Conservation (phyloP, 1,140 invertebrate species). For the Maconellicoccus hirsutus region DNA sequence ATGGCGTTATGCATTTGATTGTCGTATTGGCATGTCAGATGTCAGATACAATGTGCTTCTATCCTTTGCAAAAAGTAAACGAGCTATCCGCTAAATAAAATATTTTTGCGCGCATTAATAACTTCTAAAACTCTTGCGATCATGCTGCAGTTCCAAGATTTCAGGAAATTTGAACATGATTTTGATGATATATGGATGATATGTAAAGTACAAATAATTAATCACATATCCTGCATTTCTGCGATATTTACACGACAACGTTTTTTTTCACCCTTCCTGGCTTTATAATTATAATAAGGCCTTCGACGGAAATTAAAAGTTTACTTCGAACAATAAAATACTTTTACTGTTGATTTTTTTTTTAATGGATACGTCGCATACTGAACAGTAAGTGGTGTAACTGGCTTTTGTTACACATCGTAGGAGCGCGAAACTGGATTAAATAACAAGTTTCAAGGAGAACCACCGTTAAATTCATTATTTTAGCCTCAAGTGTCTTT, state of each 20-base stretch:
- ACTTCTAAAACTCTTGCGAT: no score
- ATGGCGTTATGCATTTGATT: no score
- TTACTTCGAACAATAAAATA: slow-evolving; percentile 3
- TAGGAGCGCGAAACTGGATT: slow-evolving; percentile 2
- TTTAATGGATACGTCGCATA: not conserved
- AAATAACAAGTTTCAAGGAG: slow-evolving; percentile 5
- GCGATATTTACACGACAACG: not conserved
- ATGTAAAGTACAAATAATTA: no score
- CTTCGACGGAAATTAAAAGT: slow-evolving; percentile 7
- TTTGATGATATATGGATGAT: no score
- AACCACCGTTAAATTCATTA: not conserved
- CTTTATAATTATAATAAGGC: not conserved
- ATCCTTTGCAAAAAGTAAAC: no score
- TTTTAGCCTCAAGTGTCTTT: not conserved
- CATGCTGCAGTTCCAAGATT: no score
- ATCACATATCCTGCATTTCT: not conserved
- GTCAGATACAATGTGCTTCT: no score
- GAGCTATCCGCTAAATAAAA: no score
- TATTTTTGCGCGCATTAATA: no score
- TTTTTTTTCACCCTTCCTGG: not conserved
- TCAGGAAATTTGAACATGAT: no score
- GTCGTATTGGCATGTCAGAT: no score
- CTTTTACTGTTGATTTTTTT: not conserved
- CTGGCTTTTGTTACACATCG: not conserved
- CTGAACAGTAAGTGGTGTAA: not conserved